Evolutionary conservation across 2,113 vertebrate genomes (phyloP).

Genomic region (Otis tarda): DNA sequence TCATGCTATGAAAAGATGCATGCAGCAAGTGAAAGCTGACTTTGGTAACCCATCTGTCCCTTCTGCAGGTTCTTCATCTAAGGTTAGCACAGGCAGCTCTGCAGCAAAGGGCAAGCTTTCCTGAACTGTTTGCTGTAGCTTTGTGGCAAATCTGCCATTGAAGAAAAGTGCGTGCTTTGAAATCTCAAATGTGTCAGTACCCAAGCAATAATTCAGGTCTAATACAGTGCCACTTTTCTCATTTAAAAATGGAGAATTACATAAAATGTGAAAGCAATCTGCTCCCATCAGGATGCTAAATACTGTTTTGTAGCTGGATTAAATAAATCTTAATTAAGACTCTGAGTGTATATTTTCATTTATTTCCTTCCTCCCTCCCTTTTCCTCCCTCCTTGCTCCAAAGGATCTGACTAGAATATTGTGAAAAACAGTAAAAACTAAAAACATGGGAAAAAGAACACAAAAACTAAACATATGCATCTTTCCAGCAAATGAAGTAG

Average conservation of each 20-base stretch:
- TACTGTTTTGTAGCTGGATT: conserved; percentile 46
- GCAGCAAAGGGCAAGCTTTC: not conserved
- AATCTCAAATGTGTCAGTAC: not conserved
- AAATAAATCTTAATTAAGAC: conserved; percentile 46
- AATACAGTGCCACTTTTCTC: conserved; percentile 13
- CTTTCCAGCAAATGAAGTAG: not conserved
- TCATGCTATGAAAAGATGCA: not conserved
- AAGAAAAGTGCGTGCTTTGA: not conserved
- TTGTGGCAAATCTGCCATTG: not conserved
- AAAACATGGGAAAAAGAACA: not conserved
- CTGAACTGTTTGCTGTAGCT: not conserved
- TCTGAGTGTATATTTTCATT: conserved; percentile 24
- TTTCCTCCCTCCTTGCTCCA: not conserved
- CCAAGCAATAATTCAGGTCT: conserved; percentile 2
- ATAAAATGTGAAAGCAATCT: conserved; percentile 52
- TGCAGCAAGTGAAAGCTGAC: not conserved
- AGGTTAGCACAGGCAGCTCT: not conserved
- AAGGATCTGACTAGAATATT: not conserved
- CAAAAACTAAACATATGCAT: not conserved
- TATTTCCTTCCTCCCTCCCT: conserved; percentile 10
- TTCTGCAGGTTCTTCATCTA: not conserved
- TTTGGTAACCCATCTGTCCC: not conserved
- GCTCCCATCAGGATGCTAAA: conserved; percentile 54
- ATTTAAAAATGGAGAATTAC: conserved; percentile 43
- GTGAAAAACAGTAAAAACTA: not conserved